Evolutionary conservation across 2,797 vertebrate species (phyloP), one percentile per base, ranked within the genome.

Genomic region (Micropoecilia bifurca): DNA sequence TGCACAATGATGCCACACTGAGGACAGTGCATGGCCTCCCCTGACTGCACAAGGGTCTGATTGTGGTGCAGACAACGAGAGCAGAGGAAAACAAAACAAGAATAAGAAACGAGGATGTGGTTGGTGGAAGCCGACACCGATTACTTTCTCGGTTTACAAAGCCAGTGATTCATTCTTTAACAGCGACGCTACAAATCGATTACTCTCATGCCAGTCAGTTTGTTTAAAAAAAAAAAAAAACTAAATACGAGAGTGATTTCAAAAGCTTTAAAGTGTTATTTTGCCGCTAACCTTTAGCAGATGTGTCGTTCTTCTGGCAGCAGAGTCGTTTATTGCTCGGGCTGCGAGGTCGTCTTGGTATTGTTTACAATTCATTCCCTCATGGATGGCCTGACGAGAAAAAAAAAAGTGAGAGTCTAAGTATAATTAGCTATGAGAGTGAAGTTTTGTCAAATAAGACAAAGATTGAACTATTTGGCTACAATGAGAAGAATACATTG

Each of bases 281-380:
- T 69, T 22, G 46, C 25, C 33, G 74, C 78, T 81, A 77, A 97
- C 97, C 96, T 96, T 96, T 50, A 97, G 95, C 72, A 97, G 95
- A 86, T 96, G 94, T 7, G 91, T 96, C 22, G 97, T 97, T 81
- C 96, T 95, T 41, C 95, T 93, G 1, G 97, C 96, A 0, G 96
- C 97, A 1, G 93, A 89, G 87, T 97, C 96, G 69, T 97, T 96
- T 48, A 95, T 91, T 8, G 96, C 97, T 0, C 95, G 96, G 0
- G 86, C 88, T 33, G 90, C 91, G 7, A 97, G 92, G 66, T 97
- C 96, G 1, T 97, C 97, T 91, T 97, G 97, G 89, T 97, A 97
- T 85, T 97, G 96, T 55, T 95, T 96, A 87, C 97, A 97, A 90
- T 96, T 95, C 96, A 95, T 96, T 57, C 96, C 96, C 82, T 97